These are phyloP conservation scores for Saccostrea cuccullata DNA, from an alignment of 1,140 invertebrate genomes.

Conservation along the genomic window DNA sequence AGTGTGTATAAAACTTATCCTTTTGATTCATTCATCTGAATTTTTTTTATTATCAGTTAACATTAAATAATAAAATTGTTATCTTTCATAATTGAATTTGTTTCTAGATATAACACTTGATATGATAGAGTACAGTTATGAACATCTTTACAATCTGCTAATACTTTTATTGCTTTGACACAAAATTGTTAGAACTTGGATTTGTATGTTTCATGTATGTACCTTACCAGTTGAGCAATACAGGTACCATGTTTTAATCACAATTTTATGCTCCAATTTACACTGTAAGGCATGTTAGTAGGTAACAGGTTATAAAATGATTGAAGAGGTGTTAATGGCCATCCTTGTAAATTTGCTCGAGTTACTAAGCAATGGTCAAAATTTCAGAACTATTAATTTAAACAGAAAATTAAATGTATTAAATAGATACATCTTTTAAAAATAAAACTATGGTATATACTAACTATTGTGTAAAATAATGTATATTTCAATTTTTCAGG, in stretches of 20 bases:
- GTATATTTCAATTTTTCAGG: not conserved
- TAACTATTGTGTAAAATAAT: not conserved
- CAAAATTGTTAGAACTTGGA: not conserved
- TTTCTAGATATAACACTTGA: not conserved
- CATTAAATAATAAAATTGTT: no score
- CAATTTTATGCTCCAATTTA: conserved; percentile 7
- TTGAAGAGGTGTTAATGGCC: conserved; percentile 17
- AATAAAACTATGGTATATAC: not conserved
- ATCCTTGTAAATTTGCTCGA: not conserved
- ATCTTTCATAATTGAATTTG: no score
- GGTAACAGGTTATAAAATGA: conserved; percentile 11
- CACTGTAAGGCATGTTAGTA: conserved; percentile 1
- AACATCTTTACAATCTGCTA: not conserved
- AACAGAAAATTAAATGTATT: no score
- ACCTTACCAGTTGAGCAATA: not conserved
- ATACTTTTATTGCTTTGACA: not conserved
- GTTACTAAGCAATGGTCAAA: not conserved
- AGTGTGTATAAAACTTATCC: no score
- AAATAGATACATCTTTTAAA: no score
- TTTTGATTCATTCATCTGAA: no score
- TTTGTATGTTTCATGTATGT: not conserved
- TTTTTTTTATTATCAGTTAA: no score
- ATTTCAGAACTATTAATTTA: no score
- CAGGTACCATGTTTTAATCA: not conserved
- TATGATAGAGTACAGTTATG: not conserved